Conservation (phyloP, 2,797 vertebrate genomes). For the Diglossa cyanea region DNA sequence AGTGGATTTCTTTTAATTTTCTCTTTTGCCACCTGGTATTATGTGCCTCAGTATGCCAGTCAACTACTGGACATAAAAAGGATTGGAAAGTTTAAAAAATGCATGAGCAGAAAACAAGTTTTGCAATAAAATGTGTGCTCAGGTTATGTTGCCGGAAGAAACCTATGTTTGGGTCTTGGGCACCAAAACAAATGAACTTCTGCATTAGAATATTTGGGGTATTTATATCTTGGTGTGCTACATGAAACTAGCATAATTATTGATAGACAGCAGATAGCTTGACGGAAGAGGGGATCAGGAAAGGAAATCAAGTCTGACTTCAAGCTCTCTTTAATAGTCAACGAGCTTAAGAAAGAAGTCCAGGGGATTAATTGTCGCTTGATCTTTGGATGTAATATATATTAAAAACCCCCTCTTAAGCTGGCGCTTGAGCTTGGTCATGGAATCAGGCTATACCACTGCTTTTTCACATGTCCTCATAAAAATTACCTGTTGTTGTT, state of each 20-base stretch:
- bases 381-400: neutral
- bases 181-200: neutral
- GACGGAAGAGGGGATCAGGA: neutral
- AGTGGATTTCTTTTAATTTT: neutral
- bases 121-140: neutral
- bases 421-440: neutral
- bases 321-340: neutral
- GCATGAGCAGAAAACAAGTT: neutral
- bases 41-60: neutral
- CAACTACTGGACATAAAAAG: neutral
- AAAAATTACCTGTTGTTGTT: neutral
- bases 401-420: neutral
- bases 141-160: neutral
- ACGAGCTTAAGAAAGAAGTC: neutral
- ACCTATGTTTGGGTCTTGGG: neutral
- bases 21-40: neutral
- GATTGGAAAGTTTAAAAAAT: neutral
- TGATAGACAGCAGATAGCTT: neutral
- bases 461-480: neutral
- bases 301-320: neutral
- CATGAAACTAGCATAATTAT: neutral
- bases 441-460: neutral
- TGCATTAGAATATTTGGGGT: neutral
- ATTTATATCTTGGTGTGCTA: neutral
- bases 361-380: neutral